phyloP scores from a whole-genome alignment of 1,140 invertebrate species.

The Papilio polytes region DNA sequence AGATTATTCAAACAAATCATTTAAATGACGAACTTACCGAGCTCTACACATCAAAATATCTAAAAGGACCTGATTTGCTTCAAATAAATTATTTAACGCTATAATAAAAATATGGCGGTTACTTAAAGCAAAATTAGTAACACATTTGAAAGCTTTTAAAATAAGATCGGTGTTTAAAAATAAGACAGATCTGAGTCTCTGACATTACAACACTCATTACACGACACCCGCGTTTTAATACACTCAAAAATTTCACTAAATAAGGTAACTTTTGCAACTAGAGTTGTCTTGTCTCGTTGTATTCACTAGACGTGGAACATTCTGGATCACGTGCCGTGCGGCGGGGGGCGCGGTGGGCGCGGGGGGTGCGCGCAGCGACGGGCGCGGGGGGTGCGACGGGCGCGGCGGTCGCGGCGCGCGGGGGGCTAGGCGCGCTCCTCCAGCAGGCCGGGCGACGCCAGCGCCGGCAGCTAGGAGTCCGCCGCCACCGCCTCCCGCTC shows the following conservation, averaged over 20 bases:
- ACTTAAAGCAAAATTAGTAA: background rate
- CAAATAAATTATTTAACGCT: slow-evolving; percentile 9
- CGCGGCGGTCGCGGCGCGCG: background rate
- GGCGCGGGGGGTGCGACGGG: too few relatives aligned
- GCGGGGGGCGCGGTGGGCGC: background rate
- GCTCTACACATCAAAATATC: slow-evolving; percentile 5
- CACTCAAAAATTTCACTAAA: slow-evolving; percentile 2
- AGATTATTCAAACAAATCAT: background rate
- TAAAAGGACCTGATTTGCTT: slow-evolving; percentile 2
- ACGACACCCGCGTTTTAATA: background rate
- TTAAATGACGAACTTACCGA: background rate
- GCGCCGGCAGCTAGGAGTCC: slow-evolving; percentile 74
- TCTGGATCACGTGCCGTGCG: background rate
- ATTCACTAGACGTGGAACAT: background rate
- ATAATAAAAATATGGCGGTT: background rate
- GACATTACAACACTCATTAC: background rate
- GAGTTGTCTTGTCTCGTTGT: background rate
- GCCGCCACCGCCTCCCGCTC: slow-evolving; percentile 73
- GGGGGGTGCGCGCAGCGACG: background rate
- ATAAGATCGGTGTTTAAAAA: background rate
- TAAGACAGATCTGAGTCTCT: background rate
- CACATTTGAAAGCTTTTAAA: background rate
- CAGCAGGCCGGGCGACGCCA: slow-evolving; percentile 54
- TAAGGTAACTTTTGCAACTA: background rate
- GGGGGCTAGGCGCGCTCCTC: slow-evolving; percentile 37